These are phyloP conservation scores for Euglossa dilemma DNA, from an alignment of 1,140 invertebrate genomes.

Conservation along the genomic window DNA sequence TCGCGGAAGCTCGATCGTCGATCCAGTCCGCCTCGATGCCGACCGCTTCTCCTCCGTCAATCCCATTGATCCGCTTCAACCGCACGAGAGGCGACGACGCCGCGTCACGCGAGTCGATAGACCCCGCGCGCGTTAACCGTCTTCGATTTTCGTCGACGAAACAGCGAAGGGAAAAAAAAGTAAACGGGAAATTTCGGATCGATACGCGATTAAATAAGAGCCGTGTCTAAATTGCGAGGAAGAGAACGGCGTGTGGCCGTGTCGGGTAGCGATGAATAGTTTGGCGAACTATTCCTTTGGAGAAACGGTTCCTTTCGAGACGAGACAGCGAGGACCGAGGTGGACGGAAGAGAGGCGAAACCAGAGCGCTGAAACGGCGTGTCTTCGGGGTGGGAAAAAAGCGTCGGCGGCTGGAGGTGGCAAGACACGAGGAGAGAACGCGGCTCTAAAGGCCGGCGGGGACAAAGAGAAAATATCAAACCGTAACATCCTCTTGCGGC, in stretches of 20 bases:
- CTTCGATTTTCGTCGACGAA: no score
- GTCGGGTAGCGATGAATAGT: neutral
- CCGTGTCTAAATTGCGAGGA: no score
- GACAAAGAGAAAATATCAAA: constrained; percentile 51
- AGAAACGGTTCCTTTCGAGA: neutral
- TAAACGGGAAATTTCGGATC: no score
- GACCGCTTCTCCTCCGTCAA: no score
- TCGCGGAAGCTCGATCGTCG: neutral
- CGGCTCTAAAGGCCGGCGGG: constrained; percentile 36
- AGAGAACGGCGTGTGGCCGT: no score
- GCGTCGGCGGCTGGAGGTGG: neutral
- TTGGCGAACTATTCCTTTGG: neutral
- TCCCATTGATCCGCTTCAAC: no score
- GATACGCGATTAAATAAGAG: no score
- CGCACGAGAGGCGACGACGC: neutral
- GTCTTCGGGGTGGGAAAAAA: constrained; percentile 26
- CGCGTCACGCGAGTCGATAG: neutral
- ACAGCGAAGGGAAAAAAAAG: no score
- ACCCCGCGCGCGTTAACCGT: neutral
- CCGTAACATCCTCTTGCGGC: constrained; percentile 45
- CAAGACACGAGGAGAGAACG: constrained; percentile 27
- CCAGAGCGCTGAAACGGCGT: neutral
- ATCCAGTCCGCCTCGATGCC: neutral
- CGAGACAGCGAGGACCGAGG: no score
- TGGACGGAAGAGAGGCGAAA: no score